Percentiles rank a stretch among this genome's conserved stretches.
Conservation (phyloP, 2,797 vertebrate genomes). For the Uromys caudimaculatus region DNA sequence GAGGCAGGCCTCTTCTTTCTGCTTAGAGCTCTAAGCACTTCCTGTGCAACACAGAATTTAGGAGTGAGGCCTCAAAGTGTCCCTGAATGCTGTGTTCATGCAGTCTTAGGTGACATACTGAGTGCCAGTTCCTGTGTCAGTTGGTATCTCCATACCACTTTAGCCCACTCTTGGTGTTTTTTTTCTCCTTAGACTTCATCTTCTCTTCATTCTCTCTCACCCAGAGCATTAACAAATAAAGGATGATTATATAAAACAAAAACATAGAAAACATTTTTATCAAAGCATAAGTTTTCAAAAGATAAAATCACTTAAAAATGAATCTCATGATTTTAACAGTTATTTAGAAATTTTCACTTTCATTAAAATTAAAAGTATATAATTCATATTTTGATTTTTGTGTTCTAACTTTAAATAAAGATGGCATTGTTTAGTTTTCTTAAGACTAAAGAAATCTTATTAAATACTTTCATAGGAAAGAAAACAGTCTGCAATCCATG, state of each 20-base stretch:
- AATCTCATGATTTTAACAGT: background rate
- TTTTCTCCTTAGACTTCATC: background rate
- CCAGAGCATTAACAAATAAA: background rate
- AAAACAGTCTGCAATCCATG: background rate
- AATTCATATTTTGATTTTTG: background rate
- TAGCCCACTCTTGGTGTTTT: background rate
- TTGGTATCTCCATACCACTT: background rate
- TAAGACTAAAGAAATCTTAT: constrained; percentile 4
- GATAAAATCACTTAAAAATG: background rate
- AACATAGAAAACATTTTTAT: background rate
- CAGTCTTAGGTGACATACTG: background rate
- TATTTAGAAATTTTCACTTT: background rate
- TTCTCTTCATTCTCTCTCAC: background rate
- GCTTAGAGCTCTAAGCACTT: background rate
- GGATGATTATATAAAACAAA: background rate
- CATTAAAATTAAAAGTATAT: background rate
- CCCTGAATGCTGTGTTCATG: background rate
- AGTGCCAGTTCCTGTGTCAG: background rate
- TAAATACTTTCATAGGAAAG: constrained; percentile 15
- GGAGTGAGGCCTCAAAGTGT: background rate
- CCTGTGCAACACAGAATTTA: background rate
- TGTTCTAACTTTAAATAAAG: background rate
- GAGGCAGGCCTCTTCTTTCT: background rate
- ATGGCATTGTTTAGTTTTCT: background rate
- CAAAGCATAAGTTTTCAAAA: background rate